Conservation (phyloP, 35 echinoderm and acorn worm species). For the Heliocidaris erythrogramma region DNA sequence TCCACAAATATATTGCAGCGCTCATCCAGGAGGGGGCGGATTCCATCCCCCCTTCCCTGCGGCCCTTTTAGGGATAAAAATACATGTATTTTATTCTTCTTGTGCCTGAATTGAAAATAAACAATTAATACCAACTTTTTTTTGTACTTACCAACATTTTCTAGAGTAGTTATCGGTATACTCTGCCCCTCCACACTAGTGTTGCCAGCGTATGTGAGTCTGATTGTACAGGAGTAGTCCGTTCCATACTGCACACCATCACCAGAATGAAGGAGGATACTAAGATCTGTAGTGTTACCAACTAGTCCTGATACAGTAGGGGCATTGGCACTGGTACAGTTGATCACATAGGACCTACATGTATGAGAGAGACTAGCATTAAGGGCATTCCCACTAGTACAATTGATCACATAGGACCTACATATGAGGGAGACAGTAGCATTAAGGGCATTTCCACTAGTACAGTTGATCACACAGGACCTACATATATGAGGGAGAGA, state of each 20-base stretch:
- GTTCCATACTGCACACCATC: slow-evolving; percentile 42
- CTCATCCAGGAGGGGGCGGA: not conserved
- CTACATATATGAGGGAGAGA: too few species aligned
- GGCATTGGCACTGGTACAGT: slow-evolving; percentile 1
- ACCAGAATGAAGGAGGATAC: not conserved
- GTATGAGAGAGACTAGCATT: too few species aligned
- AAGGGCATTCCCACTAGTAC: too few species aligned
- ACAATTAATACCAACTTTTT: not conserved
- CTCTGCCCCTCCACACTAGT: slow-evolving; percentile 41
- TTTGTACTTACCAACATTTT: slow-evolving; percentile 11
- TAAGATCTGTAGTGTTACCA: not conserved
- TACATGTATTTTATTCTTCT: not conserved
- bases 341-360: not conserved
- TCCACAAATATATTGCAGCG: not conserved
- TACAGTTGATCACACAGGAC: too few species aligned
- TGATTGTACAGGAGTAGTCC: slow-evolving; percentile 31
- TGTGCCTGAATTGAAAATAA: not conserved
- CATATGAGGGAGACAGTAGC: too few species aligned
- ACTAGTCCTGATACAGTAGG: not conserved
- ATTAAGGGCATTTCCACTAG: too few species aligned
- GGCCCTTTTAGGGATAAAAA: not conserved
- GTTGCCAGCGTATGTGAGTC: not conserved
- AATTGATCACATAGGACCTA: too few species aligned
- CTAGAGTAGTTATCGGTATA: slow-evolving; percentile 11
- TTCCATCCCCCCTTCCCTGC: not conserved